These are phyloP conservation scores for Calliphora vomitoria DNA, from an alignment of 2,888 invertebrate species.

Conservation along the genomic window DNA sequence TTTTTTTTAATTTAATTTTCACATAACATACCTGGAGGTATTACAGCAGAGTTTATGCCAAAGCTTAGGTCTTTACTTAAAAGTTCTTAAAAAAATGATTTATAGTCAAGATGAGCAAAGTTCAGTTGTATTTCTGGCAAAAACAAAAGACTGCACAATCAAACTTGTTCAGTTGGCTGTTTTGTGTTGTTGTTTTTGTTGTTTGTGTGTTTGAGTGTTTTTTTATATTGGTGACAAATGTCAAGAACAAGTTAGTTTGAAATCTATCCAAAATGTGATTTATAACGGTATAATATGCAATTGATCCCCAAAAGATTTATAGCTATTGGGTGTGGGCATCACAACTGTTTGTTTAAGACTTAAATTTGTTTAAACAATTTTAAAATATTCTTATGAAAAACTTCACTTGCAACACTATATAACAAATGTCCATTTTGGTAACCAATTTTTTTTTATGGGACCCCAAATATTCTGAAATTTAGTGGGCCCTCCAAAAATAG, in stretches of 20 bases:
- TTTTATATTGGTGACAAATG: constrained; percentile 53
- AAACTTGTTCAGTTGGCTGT: constrained; percentile 28
- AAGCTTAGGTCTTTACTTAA: constrained; percentile 9
- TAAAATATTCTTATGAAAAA: too few species aligned
- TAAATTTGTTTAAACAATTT: too few species aligned
- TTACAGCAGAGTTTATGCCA: background rate
- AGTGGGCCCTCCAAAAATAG: too few species aligned
- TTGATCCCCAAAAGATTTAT: constrained; percentile 53
- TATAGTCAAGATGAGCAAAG: background rate
- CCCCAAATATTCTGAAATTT: too few species aligned
- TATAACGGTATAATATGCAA: constrained; percentile 64
- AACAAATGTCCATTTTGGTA: too few species aligned
- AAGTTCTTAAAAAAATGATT: constrained; percentile 45
- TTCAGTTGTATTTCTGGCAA: background rate
- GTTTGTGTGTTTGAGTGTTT: background rate
- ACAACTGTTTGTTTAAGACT: background rate
- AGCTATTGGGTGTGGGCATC: constrained; percentile 28
- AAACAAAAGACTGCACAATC: constrained; percentile 55
- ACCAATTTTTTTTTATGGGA: too few species aligned
- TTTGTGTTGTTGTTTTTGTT: background rate
- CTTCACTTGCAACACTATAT: too few species aligned
- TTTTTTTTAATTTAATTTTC: constrained; percentile 46
- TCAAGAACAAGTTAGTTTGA: constrained; percentile 50
- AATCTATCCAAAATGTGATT: constrained; percentile 54
- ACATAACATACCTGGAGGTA: background rate